Percentiles rank a stretch among this genome's conserved stretches.
Evolutionary conservation across 2,113 vertebrate species (phyloP).

Genomic region (Ciconia stormi): DNA sequence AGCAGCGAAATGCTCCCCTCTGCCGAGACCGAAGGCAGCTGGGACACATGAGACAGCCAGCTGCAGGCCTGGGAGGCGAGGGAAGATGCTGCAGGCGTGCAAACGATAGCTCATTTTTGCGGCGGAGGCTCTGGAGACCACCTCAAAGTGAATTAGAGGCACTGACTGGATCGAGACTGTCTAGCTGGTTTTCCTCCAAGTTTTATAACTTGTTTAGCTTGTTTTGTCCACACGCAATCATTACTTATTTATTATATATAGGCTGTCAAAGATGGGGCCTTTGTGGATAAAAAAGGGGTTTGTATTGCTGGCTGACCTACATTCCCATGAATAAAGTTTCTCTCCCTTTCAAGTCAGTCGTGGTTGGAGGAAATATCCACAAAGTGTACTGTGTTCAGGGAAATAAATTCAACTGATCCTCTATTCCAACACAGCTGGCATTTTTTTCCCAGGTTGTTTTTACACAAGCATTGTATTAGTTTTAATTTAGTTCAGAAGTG

Average conservation of each 20-base stretch:
- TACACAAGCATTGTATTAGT: background rate
- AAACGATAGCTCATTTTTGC: background rate
- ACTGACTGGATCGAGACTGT: background rate
- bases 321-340: conserved; percentile 22
- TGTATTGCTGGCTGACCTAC: conserved; percentile 24
- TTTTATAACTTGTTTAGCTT: background rate
- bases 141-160: background rate
- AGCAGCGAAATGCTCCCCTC: background rate
- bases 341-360: conserved; percentile 21
- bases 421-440: background rate
- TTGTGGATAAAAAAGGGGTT: background rate
- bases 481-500: background rate
- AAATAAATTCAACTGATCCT: conserved; percentile 32
- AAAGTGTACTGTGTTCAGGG: background rate
- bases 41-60: background rate
- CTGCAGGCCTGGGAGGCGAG: background rate
- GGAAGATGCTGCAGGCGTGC: background rate
- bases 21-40: background rate
- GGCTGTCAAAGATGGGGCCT: conserved; percentile 12
- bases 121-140: background rate
- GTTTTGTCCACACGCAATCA: background rate
- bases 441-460: background rate
- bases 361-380: conserved; percentile 25
- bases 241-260: conserved; percentile 36
- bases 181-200: background rate